phyloP scores from a whole-genome alignment of 2,888 invertebrate genomes.

The Hedychridium roseum region DNA sequence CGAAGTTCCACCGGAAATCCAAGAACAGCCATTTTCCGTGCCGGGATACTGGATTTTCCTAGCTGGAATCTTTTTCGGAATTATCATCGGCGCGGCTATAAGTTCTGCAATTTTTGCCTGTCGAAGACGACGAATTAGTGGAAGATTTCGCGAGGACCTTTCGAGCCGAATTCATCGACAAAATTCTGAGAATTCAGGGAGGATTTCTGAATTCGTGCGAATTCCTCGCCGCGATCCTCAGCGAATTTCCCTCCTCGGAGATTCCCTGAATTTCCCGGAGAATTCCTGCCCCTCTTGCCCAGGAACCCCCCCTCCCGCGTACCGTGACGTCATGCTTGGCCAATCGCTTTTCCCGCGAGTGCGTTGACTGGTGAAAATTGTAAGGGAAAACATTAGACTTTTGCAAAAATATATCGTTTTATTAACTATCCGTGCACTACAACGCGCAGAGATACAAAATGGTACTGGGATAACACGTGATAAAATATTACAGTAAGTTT shows the following conservation, averaged over 20 bases:
- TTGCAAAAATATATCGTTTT: not conserved
- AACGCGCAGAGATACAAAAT: constrained; percentile 7
- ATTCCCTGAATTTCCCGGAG: constrained; percentile 34
- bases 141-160: too few relatives aligned
- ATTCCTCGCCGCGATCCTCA: too few relatives aligned
- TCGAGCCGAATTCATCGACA: too few relatives aligned
- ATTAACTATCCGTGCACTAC: constrained; percentile 5
- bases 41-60: constrained; percentile 45
- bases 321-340: constrained; percentile 52
- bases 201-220: too few relatives aligned
- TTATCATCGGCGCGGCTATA: constrained; percentile 38
- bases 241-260: constrained; percentile 43
- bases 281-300: constrained; percentile 40
- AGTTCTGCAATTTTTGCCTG: constrained; percentile 31
- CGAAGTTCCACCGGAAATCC: too few relatives aligned
- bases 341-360: not conserved
- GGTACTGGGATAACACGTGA: too few relatives aligned
- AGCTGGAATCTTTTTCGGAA: constrained; percentile 50
- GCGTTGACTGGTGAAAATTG: not conserved
- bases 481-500: too few relatives aligned
- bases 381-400: not conserved
- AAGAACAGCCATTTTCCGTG: too few relatives aligned
- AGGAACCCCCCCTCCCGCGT: constrained; percentile 58
- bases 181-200: too few relatives aligned
- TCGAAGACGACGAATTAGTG: not conserved